These are phyloP conservation scores for Arenicola marina DNA, from an alignment of 2,888 invertebrate genomes.

Conservation along the genomic window DNA sequence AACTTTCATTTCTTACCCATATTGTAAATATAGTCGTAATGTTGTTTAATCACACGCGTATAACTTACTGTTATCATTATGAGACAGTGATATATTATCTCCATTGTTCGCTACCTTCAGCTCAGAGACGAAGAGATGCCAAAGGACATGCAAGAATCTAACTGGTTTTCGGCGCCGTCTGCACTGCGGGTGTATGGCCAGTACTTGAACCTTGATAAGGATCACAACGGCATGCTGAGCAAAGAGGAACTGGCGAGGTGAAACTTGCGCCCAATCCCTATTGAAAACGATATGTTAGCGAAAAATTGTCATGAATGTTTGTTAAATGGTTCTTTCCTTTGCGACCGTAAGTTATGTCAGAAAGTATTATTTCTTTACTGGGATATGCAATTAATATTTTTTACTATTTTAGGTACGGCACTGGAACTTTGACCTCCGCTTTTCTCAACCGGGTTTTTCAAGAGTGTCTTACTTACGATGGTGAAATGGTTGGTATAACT, in stretches of 20 bases:
- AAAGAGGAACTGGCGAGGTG: slow-evolving; percentile 85
- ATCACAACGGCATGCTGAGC: slow-evolving; percentile 93
- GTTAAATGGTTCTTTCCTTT: too few relatives aligned
- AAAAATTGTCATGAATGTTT: too few relatives aligned
- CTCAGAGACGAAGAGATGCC: slow-evolving; percentile 81
- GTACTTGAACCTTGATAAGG: slow-evolving; percentile 89
- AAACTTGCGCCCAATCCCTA: too few relatives aligned
- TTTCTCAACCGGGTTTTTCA: slow-evolving; percentile 93
- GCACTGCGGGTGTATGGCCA: slow-evolving; percentile 90
- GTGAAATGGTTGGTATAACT: slow-evolving; percentile 56
- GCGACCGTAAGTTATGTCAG: too few relatives aligned
- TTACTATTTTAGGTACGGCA: slow-evolving; percentile 76
- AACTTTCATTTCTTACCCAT: too few relatives aligned
- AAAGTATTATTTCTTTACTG: too few relatives aligned
- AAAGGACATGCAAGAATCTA: slow-evolving; percentile 79
- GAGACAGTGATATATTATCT: background rate
- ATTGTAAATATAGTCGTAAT: background rate
- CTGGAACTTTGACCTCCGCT: slow-evolving; percentile 86
- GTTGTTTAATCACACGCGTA: background rate
- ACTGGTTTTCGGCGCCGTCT: slow-evolving; percentile 62
- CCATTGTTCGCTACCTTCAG: too few relatives aligned
- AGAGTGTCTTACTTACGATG: slow-evolving; percentile 89
- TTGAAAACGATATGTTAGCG: too few relatives aligned
- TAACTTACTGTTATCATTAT: background rate
- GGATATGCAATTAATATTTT: too few relatives aligned